These are phyloP conservation scores for Chorisops tibialis DNA, from an alignment of 2,888 invertebrate species.

Conservation along the genomic window DNA sequence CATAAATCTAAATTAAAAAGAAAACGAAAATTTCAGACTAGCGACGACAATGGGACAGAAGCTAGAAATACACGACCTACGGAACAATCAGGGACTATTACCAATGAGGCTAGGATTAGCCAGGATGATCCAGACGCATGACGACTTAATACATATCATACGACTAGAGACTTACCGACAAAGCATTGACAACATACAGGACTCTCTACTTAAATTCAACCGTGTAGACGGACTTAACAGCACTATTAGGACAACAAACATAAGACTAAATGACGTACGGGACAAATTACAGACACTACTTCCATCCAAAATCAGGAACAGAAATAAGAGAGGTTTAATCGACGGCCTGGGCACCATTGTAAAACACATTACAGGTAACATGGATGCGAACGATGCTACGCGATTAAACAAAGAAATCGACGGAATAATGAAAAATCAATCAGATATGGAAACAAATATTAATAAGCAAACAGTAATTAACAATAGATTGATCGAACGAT, in stretches of 20 bases:
- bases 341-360: conserved; percentile 12
- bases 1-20: conserved; percentile 14
- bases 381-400: conserved; percentile 13
- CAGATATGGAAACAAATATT: not conserved
- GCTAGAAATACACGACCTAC: not conserved
- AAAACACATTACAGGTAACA: conserved; percentile 11
- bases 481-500: conserved; percentile 12
- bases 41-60: not conserved
- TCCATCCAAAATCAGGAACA: not conserved
- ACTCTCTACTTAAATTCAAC: not conserved
- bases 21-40: conserved; percentile 1
- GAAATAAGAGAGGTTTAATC: conserved; percentile 1
- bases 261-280: not conserved
- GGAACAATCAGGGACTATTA: not conserved
- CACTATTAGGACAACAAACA: not conserved
- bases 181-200: not conserved
- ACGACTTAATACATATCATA: not conserved
- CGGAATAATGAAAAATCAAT: not conserved
- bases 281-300: not conserved
- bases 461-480: conserved; percentile 5
- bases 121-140: not conserved
- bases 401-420: conserved; percentile 7
- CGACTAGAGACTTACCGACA: not conserved
- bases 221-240: not conserved
- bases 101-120: not conserved